A percentile compares a stretch with the other conserved stretches of the same genome.
These are phyloP conservation scores for Drosophila lowei DNA, from an alignment of 1,140 invertebrate species.

Conservation along the genomic window DNA sequence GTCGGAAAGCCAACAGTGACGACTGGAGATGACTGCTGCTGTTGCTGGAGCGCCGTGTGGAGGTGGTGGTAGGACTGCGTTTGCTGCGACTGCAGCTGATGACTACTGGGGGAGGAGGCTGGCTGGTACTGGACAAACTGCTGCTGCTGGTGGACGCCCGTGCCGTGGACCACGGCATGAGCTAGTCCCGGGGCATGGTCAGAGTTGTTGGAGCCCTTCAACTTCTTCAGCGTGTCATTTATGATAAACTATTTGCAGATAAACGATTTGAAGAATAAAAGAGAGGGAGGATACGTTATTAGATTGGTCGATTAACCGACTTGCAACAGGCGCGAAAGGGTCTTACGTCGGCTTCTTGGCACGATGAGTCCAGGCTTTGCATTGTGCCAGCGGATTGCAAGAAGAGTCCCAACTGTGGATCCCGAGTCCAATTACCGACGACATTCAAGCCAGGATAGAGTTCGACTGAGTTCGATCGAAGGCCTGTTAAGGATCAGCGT, in stretches of 20 bases:
- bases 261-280: constrained; percentile 6
- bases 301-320: not conserved
- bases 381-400: constrained; percentile 84
- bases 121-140: constrained; percentile 61
- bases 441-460: constrained; percentile 66
- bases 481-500: constrained; percentile 61
- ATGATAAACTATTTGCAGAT: constrained; percentile 70
- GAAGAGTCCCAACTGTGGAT: constrained; percentile 69
- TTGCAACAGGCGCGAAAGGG: not conserved
- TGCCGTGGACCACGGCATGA: constrained; percentile 53
- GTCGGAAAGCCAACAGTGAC: constrained; percentile 62
- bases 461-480: constrained; percentile 43
- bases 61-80: constrained; percentile 62
- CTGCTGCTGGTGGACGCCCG: constrained; percentile 56
- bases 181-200: constrained; percentile 57
- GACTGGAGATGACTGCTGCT: constrained; percentile 41
- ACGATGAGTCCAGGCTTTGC: constrained; percentile 86
- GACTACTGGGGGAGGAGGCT: constrained; percentile 30
- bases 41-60: constrained; percentile 59
- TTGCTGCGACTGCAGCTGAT: constrained; percentile 58
- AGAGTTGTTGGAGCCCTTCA: constrained; percentile 76
- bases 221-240: constrained; percentile 82
- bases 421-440: constrained; percentile 60
- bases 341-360: constrained; percentile 86
- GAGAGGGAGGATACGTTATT: not conserved